Base-by-base conservation (phyloP, 2,888 invertebrate species). In the Drosophila anomalata region DNA sequence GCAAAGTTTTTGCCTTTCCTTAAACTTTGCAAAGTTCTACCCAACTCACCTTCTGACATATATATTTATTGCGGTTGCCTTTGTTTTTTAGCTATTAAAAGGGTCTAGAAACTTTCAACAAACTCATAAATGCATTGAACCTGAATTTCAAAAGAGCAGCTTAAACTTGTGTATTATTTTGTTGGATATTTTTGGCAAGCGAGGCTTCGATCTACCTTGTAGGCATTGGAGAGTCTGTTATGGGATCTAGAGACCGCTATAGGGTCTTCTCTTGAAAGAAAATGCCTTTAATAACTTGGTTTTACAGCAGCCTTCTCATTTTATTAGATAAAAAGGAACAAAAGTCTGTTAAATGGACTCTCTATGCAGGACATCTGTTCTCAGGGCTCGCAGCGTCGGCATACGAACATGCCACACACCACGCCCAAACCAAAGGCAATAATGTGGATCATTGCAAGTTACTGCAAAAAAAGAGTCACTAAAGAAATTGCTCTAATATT, bases 121-220 rank as follows among this genome's bases (percentile, higher is more conserved):
- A 53, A 56, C 56, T 56, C 70, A 70, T 61, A 70, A 70, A 70
- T 70, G 70, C 70, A 71, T 61, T 71, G 55, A 70, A 71, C 71
- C 60, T 48, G 53, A 52, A 52, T 50, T 54, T 42, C 3, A 1
- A 42, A 42, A 42, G 9, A 42, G 11, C 20, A 57, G 6, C 36
- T 36, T n/a, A 6, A 2, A 36, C 14, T n/a, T 36, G n/a, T n/a
- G 29, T 9, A 29, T 29, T 29, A 29, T 9, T 29, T 29, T 29
- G 29, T 2, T 29, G 9, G 2, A 29, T 29, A 29, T 29, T 29
- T 26, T 29, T 29, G 29, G 9, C 29, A 29, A 29, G 8, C 2
- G 8, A 9, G 8, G 29, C 29, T 9, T 29, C 9, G 8, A 29
- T 29, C 26, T 29, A 29, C 26, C 7, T 7, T 24, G 6, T 6